A percentile compares a stretch with the other conserved stretches of the same genome.
These are phyloP conservation scores for Rissa tridactyla DNA, from an alignment of 2,113 vertebrate species.

Conservation along the genomic window DNA sequence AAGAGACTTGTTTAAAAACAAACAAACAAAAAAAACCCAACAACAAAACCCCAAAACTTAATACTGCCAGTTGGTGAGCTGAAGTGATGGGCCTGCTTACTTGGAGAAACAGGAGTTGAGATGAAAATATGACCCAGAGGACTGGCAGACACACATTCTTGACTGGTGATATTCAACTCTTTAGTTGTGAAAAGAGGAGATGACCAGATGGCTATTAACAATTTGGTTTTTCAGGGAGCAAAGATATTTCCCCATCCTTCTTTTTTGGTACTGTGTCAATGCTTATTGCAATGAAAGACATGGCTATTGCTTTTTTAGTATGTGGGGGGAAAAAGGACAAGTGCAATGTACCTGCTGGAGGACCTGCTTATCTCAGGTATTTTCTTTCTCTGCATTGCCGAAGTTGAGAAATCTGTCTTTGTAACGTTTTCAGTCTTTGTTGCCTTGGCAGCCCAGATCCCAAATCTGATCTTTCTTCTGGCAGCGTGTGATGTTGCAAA, in stretches of 20 bases:
- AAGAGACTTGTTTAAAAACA: neutral
- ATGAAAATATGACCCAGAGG: neutral
- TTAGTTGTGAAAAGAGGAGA: neutral
- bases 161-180: neutral
- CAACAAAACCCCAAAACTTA: neutral
- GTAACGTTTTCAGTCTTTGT: neutral
- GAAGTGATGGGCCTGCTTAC: neutral
- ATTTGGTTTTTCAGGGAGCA: neutral
- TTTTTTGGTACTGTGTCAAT: neutral
- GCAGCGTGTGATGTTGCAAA: neutral
- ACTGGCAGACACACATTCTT: neutral
- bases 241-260: neutral
- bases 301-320: neutral
- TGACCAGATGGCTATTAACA: neutral
- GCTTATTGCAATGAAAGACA: neutral
- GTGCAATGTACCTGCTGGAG: neutral
- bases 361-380: neutral
- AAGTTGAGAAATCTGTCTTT: neutral
- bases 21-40: neutral
- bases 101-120: neutral
- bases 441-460: neutral
- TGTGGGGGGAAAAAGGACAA: neutral
- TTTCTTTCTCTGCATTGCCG: neutral
- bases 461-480: constrained; percentile 13
- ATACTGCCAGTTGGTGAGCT: neutral